phyloP scores from a whole-genome alignment of 2,113 vertebrate genomes.

The Salvelinus alpinus region DNA sequence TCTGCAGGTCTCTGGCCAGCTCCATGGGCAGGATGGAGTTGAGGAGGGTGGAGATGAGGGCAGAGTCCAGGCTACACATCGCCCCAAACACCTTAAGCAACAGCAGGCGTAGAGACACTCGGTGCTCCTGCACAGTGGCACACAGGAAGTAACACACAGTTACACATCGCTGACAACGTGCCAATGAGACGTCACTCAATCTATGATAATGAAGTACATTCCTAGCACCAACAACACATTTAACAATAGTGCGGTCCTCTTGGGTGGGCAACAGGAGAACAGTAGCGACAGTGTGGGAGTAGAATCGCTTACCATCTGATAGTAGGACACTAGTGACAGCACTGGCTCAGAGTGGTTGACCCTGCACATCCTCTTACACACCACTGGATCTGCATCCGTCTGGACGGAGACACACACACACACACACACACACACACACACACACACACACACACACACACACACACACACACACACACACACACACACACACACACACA shows the following conservation, averaged over 20 bases:
- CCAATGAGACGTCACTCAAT: neutral
- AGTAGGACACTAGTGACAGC: constrained; percentile 91
- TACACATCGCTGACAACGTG: neutral
- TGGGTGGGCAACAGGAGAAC: neutral
- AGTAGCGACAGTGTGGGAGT: neutral
- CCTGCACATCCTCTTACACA: constrained; percentile 97
- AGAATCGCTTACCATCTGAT: constrained; percentile 88
- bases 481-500: constrained; percentile 19
- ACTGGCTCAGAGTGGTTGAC: constrained; percentile 86
- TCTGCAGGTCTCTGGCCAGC: constrained; percentile 94
- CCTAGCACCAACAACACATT: too few species aligned
- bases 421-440: neutral
- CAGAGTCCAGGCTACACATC: constrained; percentile 92
- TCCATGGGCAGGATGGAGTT: constrained; percentile 96
- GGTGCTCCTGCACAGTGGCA: constrained; percentile 80
- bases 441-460: neutral
- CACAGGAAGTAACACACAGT: constrained; percentile 2
- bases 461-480: constrained; percentile 8
- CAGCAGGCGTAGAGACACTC: constrained; percentile 86
- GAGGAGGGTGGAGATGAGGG: constrained; percentile 90
- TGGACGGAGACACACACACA: constrained; percentile 59
- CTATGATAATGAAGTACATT: neutral
- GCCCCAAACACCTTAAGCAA: constrained; percentile 96
- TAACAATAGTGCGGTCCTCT: too few species aligned
- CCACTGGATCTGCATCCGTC: constrained; percentile 97